Evolutionary conservation across 2,888 invertebrate genomes (phyloP).

Genomic region (Brachyopa scutellaris): DNA sequence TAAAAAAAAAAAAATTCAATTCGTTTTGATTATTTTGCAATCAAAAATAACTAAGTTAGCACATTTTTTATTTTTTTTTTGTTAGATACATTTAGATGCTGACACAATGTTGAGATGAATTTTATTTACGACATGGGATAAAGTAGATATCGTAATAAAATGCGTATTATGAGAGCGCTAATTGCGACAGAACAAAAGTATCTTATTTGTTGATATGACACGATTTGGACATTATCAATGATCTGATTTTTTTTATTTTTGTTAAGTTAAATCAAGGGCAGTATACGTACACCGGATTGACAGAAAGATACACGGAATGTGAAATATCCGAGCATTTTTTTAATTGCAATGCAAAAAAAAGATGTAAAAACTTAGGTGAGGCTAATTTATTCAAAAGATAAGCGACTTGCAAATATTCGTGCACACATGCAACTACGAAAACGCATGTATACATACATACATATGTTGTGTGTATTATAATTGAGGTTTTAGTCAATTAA

Average conservation of each 20-base stretch:
- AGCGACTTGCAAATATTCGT: neutral
- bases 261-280: conserved; percentile 12
- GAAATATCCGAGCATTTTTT: neutral
- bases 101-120: neutral
- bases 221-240: conserved; percentile 34
- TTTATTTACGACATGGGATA: neutral
- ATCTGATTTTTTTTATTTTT: neutral
- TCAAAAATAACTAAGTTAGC: neutral
- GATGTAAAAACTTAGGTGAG: neutral
- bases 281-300: conserved; percentile 1
- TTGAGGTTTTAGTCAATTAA: neutral
- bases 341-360: neutral
- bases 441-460: too few species aligned
- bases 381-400: neutral
- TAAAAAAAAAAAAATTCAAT: neutral
- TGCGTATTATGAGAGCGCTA: conserved; percentile 1
- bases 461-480: too few species aligned
- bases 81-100: conserved; percentile 9
- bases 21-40: neutral
- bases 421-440: neutral
- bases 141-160: neutral
- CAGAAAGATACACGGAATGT: neutral
- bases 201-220: conserved; percentile 25
- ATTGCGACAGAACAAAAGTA: conserved; percentile 46
- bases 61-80: neutral